These are phyloP conservation scores for Spodoptera frugiperda DNA, from an alignment of 1,140 invertebrate genomes.

Conservation along the genomic window DNA sequence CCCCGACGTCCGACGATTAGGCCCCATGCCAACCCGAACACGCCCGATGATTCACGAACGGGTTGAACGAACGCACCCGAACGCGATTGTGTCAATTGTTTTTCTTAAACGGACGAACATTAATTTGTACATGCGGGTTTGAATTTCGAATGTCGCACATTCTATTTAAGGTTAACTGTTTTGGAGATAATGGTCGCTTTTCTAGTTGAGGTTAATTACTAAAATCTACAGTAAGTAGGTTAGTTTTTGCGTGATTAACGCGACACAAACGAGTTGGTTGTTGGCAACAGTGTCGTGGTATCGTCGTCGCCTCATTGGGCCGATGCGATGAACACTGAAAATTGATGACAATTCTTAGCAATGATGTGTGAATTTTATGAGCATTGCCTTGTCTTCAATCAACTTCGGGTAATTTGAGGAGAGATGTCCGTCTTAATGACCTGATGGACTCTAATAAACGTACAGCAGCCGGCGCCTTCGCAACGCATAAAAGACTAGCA, in stretches of 20 bases:
- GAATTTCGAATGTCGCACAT: constrained; percentile 63
- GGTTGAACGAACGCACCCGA: constrained; percentile 76
- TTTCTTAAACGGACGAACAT: constrained; percentile 69
- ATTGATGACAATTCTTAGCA: constrained; percentile 35
- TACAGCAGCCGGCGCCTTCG: background rate
- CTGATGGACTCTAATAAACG: background rate
- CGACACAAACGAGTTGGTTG: constrained; percentile 10
- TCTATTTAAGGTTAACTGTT: constrained; percentile 45
- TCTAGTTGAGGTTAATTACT: constrained; percentile 3
- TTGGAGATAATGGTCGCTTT: constrained; percentile 34
- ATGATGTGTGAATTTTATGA: constrained; percentile 34
- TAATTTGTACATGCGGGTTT: constrained; percentile 73
- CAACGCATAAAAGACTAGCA: too few species aligned
- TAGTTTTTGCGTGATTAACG: constrained; percentile 35
- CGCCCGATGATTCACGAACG: constrained; percentile 73
- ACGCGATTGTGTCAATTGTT: constrained; percentile 73
- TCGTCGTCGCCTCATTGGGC: constrained; percentile 5
- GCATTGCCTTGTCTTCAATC: constrained; percentile 30
- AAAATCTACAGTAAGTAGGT: background rate
- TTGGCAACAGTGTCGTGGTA: constrained; percentile 14
- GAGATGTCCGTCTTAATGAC: constrained; percentile 17
- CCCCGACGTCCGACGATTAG: constrained; percentile 76
- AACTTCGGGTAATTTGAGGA: constrained; percentile 18
- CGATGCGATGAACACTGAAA: constrained; percentile 35
- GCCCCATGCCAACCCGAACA: constrained; percentile 76